Evolutionary conservation across 1,140 invertebrate genomes (phyloP).

Genomic region (Gonatopus flavifemur): DNA sequence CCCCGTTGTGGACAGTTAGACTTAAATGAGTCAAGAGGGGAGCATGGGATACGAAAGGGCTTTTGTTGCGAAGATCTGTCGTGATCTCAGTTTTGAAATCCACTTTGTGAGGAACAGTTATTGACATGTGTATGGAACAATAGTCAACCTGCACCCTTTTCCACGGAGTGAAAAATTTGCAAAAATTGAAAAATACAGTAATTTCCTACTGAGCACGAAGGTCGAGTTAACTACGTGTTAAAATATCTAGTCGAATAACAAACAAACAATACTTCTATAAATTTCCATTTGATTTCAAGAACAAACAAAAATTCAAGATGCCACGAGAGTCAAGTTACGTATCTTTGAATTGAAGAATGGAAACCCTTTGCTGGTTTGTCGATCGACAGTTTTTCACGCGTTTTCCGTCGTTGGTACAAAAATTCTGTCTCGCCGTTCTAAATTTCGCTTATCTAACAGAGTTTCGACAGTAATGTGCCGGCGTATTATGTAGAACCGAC

Average conservation of each 20-base stretch:
- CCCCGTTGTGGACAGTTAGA: conserved; percentile 56
- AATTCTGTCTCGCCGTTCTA: conserved; percentile 44
- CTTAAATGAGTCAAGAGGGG: conserved; percentile 43
- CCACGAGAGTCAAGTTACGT: neutral
- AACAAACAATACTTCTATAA: too few relatives aligned
- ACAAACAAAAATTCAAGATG: too few relatives aligned
- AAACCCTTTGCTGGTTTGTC: too few relatives aligned
- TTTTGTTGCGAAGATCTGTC: conserved; percentile 26
- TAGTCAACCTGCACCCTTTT: too few relatives aligned
- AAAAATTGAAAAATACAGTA: too few relatives aligned
- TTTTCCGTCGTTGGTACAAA: conserved; percentile 23
- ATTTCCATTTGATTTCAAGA: too few relatives aligned
- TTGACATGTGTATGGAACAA: too few relatives aligned
- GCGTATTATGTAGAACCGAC: conserved; percentile 50
- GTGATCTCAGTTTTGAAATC: conserved; percentile 30
- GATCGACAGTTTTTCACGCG: conserved; percentile 29
- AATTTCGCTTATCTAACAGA: conserved; percentile 46
- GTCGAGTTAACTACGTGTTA: too few relatives aligned
- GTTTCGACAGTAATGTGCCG: conserved; percentile 49
- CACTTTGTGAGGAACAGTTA: conserved; percentile 23
- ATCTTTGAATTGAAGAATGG: neutral
- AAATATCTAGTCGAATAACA: too few relatives aligned
- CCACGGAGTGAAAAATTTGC: too few relatives aligned
- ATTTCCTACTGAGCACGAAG: too few relatives aligned
- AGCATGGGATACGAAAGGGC: conserved; percentile 28